phyloP scores from a whole-genome alignment of 2,797 vertebrate species.

The Heliangelus exortis region DNA sequence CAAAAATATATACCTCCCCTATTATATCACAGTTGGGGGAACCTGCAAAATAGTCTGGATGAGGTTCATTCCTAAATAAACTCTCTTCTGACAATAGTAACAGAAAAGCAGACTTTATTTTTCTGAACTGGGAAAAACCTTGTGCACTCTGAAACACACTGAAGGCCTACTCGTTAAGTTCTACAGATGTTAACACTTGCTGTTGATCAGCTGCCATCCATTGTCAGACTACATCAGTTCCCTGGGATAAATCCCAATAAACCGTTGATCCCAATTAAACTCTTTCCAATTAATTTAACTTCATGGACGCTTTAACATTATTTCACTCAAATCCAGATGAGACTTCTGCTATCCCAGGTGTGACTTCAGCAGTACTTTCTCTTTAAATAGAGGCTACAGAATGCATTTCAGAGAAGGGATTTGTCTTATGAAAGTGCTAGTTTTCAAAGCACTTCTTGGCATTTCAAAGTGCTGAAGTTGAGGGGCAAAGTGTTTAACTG shows the following conservation, averaged over 20 bases:
- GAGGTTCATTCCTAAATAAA: neutral
- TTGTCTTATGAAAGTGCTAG: neutral
- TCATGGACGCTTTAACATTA: neutral
- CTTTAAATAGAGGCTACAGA: neutral
- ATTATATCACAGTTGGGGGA: neutral
- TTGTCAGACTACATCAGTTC: slow-evolving; percentile 32
- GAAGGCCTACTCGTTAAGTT: neutral
- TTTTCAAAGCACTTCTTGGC: neutral
- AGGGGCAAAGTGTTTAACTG: neutral
- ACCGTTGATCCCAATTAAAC: slow-evolving; percentile 30
- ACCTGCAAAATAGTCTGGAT: neutral
- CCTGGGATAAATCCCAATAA: slow-evolving; percentile 6
- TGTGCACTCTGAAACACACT: neutral
- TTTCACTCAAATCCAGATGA: neutral
- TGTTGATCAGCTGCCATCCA: slow-evolving; percentile 25
- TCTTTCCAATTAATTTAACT: slow-evolving; percentile 43
- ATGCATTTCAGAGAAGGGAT: neutral
- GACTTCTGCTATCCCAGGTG: neutral
- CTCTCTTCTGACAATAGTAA: neutral
- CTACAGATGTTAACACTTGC: neutral
- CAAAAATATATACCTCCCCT: neutral
- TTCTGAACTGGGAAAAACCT: neutral
- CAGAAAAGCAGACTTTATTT: neutral
- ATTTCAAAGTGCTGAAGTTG: neutral
- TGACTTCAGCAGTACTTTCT: neutral